phyloP scores from a whole-genome alignment of 2,113 vertebrate genomes.

The Parotia lawesii region DNA sequence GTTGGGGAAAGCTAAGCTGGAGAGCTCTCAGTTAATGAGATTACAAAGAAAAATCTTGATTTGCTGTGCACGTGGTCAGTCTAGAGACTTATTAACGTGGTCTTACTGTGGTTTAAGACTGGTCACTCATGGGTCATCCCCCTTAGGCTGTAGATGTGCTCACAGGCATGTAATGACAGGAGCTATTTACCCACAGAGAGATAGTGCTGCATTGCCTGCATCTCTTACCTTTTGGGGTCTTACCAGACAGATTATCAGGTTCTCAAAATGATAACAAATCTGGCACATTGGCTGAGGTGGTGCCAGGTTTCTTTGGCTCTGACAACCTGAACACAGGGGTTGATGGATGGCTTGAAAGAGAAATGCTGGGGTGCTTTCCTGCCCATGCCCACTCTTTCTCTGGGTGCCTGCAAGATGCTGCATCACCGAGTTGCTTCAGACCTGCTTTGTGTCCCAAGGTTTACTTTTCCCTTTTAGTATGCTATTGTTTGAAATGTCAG shows the following conservation, averaged over 20 bases:
- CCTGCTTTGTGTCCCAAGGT: background rate
- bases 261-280: background rate
- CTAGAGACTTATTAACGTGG: background rate
- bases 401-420: background rate
- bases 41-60: background rate
- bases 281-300: background rate
- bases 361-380: background rate
- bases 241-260: background rate
- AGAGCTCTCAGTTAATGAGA: background rate
- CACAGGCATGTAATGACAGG: background rate
- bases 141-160: background rate
- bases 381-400: background rate
- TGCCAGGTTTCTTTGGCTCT: background rate
- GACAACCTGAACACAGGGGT: fast-evolving
- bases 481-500: slow-evolving; percentile 28
- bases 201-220: background rate
- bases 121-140: background rate
- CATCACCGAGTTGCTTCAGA: background rate
- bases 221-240: background rate
- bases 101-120: background rate
- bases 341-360: background rate
- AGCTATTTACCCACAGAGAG: background rate
- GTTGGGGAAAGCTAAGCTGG: background rate
- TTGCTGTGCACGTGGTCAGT: background rate
- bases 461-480: background rate